Percentiles rank a stretch among this genome's conserved stretches.
phyloP scores from a whole-genome alignment of 1,140 invertebrate species.

The Saxidomus purpurata region DNA sequence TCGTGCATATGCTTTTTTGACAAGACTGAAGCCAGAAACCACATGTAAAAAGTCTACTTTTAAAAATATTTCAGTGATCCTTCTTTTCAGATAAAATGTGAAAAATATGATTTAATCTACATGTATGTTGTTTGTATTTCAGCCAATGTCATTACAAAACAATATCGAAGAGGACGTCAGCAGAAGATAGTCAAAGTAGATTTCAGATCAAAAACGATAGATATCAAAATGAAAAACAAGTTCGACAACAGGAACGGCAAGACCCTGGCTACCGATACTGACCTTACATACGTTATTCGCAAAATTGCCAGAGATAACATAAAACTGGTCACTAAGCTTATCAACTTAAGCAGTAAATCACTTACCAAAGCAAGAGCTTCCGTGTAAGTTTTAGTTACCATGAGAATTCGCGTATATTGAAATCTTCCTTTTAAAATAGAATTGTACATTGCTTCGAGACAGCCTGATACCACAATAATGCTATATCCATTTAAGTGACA shows the following conservation, averaged over 20 bases:
- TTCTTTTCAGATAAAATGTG: too few relatives aligned
- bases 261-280: constrained; percentile 21
- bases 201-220: constrained; percentile 15
- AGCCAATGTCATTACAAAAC: constrained; percentile 15
- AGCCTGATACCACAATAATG: too few relatives aligned
- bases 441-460: too few relatives aligned
- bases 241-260: constrained; percentile 12
- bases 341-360: constrained; percentile 45
- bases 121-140: background rate
- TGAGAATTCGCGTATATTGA: too few relatives aligned
- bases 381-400: constrained; percentile 53
- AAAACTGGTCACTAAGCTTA: constrained; percentile 54
- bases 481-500: too few relatives aligned
- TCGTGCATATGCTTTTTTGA: too few relatives aligned
- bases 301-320: constrained; percentile 46
- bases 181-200: background rate
- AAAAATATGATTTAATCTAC: too few relatives aligned
- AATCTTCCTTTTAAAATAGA: too few relatives aligned
- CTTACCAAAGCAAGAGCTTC: constrained; percentile 42
- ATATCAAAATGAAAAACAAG: constrained; percentile 19
- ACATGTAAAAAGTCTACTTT: too few relatives aligned
- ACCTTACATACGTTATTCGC: constrained; percentile 52
- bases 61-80: too few relatives aligned
- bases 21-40: too few relatives aligned
- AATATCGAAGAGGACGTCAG: background rate